These are phyloP conservation scores for Ophraella communa DNA, from an alignment of 2,888 invertebrate genomes.

Conservation along the genomic window DNA sequence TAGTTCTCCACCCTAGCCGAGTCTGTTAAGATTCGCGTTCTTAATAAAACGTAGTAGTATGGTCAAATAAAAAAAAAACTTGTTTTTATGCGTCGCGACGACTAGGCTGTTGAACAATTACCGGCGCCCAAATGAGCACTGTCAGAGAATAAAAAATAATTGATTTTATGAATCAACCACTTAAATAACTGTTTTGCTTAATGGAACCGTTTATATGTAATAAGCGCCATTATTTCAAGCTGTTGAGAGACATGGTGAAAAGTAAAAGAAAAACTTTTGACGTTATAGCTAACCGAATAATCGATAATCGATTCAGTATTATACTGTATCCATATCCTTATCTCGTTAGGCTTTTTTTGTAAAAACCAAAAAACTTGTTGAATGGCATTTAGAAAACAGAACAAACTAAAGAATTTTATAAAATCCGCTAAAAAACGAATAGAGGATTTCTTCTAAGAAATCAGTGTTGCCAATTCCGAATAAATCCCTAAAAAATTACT, in stretches of 20 bases:
- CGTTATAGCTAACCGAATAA: no score
- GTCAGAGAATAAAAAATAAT: neutral
- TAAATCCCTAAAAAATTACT: no score
- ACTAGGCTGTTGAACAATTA: neutral
- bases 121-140: neutral
- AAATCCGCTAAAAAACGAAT: no score
- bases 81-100: neutral
- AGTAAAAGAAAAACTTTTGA: neutral
- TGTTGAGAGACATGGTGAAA: neutral
- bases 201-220: neutral
- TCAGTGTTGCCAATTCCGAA: no score
- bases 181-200: neutral
- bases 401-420: no score
- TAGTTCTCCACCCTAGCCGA: no score
- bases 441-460: no score
- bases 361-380: no score
- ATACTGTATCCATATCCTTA: neutral
- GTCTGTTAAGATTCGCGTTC: no score
- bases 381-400: no score
- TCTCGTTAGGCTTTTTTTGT: neutral
- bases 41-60: neutral
- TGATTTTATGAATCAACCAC: neutral
- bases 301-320: neutral
- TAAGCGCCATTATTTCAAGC: neutral
- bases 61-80: neutral